Conservation (phyloP, 2,888 invertebrate species). For the Eristalinus aeneus region DNA sequence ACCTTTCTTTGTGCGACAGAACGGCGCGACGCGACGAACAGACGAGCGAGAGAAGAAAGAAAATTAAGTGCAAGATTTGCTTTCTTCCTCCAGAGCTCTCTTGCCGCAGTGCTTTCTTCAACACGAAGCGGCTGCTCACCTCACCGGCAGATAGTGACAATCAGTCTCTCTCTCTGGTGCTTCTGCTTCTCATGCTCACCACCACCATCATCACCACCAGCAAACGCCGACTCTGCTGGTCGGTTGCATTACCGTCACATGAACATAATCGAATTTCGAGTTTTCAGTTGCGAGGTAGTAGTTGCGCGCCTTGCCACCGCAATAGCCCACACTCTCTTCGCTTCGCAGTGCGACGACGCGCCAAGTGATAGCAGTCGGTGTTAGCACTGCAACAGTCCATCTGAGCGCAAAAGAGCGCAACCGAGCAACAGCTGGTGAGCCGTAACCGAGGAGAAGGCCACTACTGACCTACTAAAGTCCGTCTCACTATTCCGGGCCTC, state of each 20-base stretch:
- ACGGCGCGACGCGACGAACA: slow-evolving; percentile 6
- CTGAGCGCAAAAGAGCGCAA: background rate
- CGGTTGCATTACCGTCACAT: slow-evolving; percentile 53
- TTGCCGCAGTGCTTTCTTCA: slow-evolving; percentile 45
- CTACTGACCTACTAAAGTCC: slow-evolving; percentile 79
- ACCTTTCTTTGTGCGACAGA: slow-evolving; percentile 57
- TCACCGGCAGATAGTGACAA: slow-evolving; percentile 61
- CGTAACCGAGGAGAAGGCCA: slow-evolving; percentile 73
- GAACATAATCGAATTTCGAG: slow-evolving; percentile 60
- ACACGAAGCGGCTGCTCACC: slow-evolving; percentile 12
- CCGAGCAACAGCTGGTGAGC: slow-evolving; percentile 62
- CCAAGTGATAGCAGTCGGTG: slow-evolving; percentile 47
- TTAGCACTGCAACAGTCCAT: slow-evolving; percentile 1
- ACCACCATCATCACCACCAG: slow-evolving; percentile 35
- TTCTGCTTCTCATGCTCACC: slow-evolving; percentile 45
- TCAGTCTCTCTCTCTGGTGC: slow-evolving; percentile 58
- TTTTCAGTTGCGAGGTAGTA: slow-evolving; percentile 64
- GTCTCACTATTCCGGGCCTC: slow-evolving; percentile 71
- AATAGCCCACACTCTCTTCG: slow-evolving; percentile 56
- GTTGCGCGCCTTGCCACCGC: slow-evolving; percentile 58
- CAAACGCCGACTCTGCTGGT: slow-evolving; percentile 10
- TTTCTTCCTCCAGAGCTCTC: slow-evolving; percentile 51
- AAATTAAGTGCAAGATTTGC: slow-evolving; percentile 62
- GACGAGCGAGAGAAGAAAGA: slow-evolving; percentile 30
- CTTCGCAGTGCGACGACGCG: slow-evolving; percentile 37